These are phyloP conservation scores for Neotoxoptera formosana DNA, from an alignment of 1,140 invertebrate genomes.

Conservation along the genomic window DNA sequence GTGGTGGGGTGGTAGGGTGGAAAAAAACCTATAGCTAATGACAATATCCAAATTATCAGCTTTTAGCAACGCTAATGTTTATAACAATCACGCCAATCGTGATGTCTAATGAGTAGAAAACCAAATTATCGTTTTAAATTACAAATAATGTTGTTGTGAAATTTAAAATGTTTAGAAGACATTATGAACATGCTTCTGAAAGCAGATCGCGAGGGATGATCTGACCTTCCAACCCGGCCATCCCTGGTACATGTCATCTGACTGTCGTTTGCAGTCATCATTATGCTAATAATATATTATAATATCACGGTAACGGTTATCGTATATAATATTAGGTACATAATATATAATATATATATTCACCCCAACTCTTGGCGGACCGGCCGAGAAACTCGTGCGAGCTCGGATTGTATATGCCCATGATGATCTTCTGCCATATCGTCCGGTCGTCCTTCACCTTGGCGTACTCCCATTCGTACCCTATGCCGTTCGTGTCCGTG, in stretches of 20 bases:
- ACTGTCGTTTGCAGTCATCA: background rate
- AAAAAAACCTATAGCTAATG: background rate
- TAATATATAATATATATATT: background rate
- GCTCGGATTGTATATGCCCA: constrained; percentile 65
- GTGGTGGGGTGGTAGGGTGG: background rate
- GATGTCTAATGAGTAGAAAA: background rate
- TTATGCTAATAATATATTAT: background rate
- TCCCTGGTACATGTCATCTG: background rate
- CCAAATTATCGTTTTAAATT: background rate
- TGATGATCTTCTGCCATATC: constrained; percentile 61
- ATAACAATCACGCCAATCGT: background rate
- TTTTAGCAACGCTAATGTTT: background rate
- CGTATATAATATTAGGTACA: background rate
- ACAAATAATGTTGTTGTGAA: background rate
- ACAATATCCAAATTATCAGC: background rate
- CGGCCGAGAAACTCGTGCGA: constrained; percentile 65
- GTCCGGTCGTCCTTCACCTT: constrained; percentile 59
- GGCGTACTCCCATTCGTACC: constrained; percentile 61
- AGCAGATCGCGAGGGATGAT: too few species aligned
- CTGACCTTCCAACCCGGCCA: background rate
- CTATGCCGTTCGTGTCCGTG: constrained; percentile 59
- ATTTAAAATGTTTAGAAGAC: background rate
- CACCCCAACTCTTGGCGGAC: constrained; percentile 66
- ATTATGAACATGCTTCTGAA: background rate
- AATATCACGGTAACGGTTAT: too few species aligned